A percentile compares a stretch with the other conserved stretches of the same genome.
These are phyloP conservation scores for Nycticryphes semicollaris DNA, from an alignment of 2,113 vertebrate genomes.

Conservation along the genomic window DNA sequence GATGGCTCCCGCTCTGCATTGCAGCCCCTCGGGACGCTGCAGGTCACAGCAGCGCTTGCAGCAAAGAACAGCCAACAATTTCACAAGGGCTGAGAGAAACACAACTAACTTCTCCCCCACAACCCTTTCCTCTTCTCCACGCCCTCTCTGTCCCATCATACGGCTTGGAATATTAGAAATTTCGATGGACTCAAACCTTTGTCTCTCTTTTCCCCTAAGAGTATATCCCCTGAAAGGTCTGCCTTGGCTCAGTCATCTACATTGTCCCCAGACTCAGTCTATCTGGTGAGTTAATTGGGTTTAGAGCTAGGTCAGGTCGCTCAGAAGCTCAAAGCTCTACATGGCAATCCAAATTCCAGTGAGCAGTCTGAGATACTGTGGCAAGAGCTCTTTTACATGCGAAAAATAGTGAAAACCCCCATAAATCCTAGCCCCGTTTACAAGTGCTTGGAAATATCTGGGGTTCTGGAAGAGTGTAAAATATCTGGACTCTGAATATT, in stretches of 20 bases:
- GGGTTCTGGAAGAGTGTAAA: neutral
- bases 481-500: neutral
- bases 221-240: neutral
- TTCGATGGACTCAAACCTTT: neutral
- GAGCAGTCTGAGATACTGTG: neutral
- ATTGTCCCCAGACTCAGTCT: neutral
- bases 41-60: neutral
- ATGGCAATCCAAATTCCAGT: neutral
- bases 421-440: neutral
- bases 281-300: neutral
- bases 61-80: fast-evolving
- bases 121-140: neutral
- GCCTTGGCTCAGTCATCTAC: neutral
- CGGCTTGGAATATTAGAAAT: neutral
- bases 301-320: neutral
- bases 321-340: neutral
- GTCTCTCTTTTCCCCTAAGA: neutral
- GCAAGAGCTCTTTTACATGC: neutral
- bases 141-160: neutral
- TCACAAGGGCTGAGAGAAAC: neutral
- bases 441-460: neutral
- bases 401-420: neutral
- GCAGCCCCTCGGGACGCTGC: neutral
- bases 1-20: neutral
- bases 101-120: neutral